Evolutionary conservation across 2,888 invertebrate genomes (phyloP), one percentile per base, ranked within the genome.

Genomic region (Digitonthophagus gazella): DNA sequence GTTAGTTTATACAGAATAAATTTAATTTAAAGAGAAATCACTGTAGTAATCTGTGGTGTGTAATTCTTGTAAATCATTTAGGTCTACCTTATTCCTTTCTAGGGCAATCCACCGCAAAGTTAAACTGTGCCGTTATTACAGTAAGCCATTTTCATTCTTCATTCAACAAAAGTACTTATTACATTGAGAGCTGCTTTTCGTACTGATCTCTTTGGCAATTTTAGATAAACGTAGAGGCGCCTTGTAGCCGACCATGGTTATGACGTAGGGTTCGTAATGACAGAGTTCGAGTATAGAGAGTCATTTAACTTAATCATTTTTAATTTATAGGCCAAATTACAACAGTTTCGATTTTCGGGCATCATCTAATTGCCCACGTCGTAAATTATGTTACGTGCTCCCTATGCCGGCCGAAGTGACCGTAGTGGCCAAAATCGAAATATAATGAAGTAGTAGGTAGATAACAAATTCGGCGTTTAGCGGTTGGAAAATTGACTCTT

Each of bases 401-500:
- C 61, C 6, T 16, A 5, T 18, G 16, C 61, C 58, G 15, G 58
- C 18, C 8, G 61, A 20, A 61, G 28, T 44, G 28, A 11, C 28
- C 28, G 28, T 8, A 44, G 28, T 44, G 18, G 18, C 15, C 11
- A 61, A 15, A 61, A 19, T 61, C 61, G 18, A 61, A 14, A n/a
- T 20, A 61, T 61, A 61, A 61, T 61, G 16, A 61, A 20, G 61
- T 61, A 58, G 58, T 58, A 65, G 55, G 55, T 65, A 65, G 44
- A 65, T 65, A 65, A 65, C 55, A 65, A 65, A 65, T 65, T 65
- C 15, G 65, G 65, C 55, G 54, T 65, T 64, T 64, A 64, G 22
- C 44, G 22, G 15, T 20, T 15, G 28, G 20, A 15, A 64, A 64
- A 64, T 44, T 65, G 65, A 65, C 55, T 18, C 15, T 55, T 64